Percentiles rank a stretch among this genome's conserved stretches.
These are phyloP conservation scores for Cephus nigrinus DNA, from an alignment of 2,888 invertebrate genomes.

Conservation along the genomic window DNA sequence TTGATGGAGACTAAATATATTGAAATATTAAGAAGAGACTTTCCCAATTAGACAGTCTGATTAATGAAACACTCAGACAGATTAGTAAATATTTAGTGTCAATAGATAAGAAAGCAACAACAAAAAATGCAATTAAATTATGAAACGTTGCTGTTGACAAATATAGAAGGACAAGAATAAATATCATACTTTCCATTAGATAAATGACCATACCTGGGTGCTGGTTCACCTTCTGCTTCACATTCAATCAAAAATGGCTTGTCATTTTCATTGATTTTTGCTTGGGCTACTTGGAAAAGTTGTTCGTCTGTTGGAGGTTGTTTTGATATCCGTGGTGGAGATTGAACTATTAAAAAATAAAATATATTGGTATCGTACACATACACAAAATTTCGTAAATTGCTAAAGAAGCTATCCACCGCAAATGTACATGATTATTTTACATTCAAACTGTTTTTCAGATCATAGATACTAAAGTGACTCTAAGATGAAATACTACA, in stretches of 20 bases:
- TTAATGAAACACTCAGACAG: not conserved
- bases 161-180: not conserved
- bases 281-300: slow-evolving; percentile 87
- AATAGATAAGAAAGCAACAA: not conserved
- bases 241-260: slow-evolving; percentile 97
- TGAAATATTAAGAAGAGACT: not conserved
- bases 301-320: slow-evolving; percentile 93
- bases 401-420: not conserved
- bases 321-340: slow-evolving; percentile 91
- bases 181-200: not conserved
- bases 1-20: not conserved
- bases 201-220: slow-evolving; percentile 77
- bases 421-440: not conserved
- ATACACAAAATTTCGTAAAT: not conserved
- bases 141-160: not conserved
- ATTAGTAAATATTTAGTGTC: not conserved
- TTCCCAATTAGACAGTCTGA: not conserved
- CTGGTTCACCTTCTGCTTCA: slow-evolving; percentile 95
- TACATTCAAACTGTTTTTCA: not conserved
- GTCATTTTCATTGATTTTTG: slow-evolving; percentile 84
- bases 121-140: not conserved
- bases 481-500: not conserved
- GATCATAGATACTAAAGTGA: not conserved
- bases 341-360: slow-evolving; percentile 74
- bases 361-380: not conserved